Evolutionary conservation across 2,888 invertebrate genomes (phyloP), one percentile per base, ranked within the genome.

Genomic region (Hofmannophila pseudospretella): DNA sequence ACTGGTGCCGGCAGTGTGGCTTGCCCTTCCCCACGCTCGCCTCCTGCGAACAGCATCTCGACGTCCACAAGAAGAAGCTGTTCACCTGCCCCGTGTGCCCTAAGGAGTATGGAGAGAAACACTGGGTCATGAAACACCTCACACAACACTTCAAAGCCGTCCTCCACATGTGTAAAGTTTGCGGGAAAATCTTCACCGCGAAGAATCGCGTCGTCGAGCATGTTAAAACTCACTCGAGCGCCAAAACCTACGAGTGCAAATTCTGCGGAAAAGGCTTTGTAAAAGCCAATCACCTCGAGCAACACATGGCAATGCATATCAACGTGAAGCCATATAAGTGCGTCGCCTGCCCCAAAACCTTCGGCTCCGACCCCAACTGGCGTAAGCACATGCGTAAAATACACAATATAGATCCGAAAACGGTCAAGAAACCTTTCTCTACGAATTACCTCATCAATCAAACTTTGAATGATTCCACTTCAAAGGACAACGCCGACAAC

Each of bases 281-380:
- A 0, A 73, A 61, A 13, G 47, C 51, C 0, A 36, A 44, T 16
- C 58, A 67, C 4, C 46, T 88, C 4, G 54, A 81, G 55, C 88
- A 90, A 60, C 90, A 91, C 53, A 64, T 88, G 38, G 89, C 90
- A 53, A 79, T 88, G 7, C 90, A 91, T 55, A 88, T 88, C 0
- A 89, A 89, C 1, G 70, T 72, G 31, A 75, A 82, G 28, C 90
- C 90, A 0, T 89, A 84, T 66, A 77, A 78, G 29, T 91, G 91
- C 59, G 76, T 78, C 13, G 76, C 76, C 35, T 91, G 90, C 54
- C 75, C 84, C 12, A 88, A 88, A 34, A 72, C 82, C 0, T 90
- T 90, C 55, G 84, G 88, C 22, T 85, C 79, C 50, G 82, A 87
- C 42, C 88, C 90, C 1, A 90, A 90, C 57, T 89, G 87, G 77